phyloP scores from a whole-genome alignment of 2,888 invertebrate species.

The Lottia scabra region DNA sequence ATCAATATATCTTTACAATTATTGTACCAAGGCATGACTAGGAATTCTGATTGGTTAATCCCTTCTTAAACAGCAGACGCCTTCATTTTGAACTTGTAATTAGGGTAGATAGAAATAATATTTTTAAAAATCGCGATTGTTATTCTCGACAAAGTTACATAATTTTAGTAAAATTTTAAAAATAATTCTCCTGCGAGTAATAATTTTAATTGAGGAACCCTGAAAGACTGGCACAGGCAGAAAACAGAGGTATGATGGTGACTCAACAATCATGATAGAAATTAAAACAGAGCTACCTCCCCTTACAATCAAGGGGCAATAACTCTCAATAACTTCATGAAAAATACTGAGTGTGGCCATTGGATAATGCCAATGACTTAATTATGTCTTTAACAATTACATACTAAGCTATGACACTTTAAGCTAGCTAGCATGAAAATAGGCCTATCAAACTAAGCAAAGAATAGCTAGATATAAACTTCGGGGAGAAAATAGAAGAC shows the following conservation, averaged over 20 bases:
- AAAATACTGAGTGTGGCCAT: not conserved
- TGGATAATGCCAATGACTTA: not conserved
- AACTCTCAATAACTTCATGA: conserved; percentile 1
- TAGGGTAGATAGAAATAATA: not conserved
- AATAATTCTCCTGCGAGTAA: not conserved
- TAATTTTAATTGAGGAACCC: not conserved
- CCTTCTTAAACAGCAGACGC: no score
- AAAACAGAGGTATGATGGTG: conserved; percentile 1
- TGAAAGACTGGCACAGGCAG: conserved; percentile 4
- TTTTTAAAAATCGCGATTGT: not conserved
- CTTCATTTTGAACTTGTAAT: no score
- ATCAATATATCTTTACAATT: no score
- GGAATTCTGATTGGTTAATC: no score
- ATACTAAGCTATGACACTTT: not conserved
- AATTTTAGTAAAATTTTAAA: not conserved
- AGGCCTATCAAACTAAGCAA: not conserved
- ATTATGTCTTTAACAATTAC: conserved; percentile 1
- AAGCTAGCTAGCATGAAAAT: not conserved
- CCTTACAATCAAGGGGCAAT: not conserved
- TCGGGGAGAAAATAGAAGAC: no score
- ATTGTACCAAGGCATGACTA: no score
- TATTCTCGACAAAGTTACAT: not conserved
- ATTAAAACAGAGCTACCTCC: not conserved
- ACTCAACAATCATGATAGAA: conserved; percentile 1
- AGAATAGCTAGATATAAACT: no score